Conservation (phyloP, 2,888 invertebrate genomes). For the Eurytoma californica region DNA sequence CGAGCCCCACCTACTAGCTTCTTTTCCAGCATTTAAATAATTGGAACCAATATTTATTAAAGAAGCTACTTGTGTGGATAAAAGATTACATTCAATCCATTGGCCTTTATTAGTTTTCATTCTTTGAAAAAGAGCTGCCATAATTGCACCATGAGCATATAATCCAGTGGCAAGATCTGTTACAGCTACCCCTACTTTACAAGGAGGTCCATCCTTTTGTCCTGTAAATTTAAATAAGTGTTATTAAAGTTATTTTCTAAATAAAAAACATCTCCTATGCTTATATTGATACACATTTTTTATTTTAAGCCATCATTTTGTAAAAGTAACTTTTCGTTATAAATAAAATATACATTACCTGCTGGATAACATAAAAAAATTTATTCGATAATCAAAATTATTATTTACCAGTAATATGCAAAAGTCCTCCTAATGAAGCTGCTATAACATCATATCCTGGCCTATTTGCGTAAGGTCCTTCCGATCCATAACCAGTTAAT, state of each 20-base stretch:
- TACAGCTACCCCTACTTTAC: slow-evolving; percentile 94
- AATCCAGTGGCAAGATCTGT: slow-evolving; percentile 95
- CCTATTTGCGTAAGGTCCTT: slow-evolving; percentile 89
- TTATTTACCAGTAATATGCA: slow-evolving; percentile 83
- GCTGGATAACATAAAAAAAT: too few relatives aligned
- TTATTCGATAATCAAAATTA: too few relatives aligned
- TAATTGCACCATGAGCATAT: slow-evolving; percentile 95
- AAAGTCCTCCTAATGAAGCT: slow-evolving; percentile 91
- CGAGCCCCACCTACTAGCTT: slow-evolving; percentile 91
- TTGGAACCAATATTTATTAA: slow-evolving; percentile 93
- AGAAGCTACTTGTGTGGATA: slow-evolving; percentile 93
- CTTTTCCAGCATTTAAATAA: slow-evolving; percentile 89
- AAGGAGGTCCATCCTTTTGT: slow-evolving; percentile 87
- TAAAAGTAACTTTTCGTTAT: too few relatives aligned
- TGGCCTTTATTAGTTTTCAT: slow-evolving; percentile 88
- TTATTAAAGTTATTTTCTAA: too few relatives aligned
- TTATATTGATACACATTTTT: too few relatives aligned
- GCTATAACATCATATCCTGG: slow-evolving; percentile 99
- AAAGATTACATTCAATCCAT: slow-evolving; percentile 94
- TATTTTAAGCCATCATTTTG: too few relatives aligned
- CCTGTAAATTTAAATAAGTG: slow-evolving; percentile 76
- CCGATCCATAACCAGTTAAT: slow-evolving; percentile 92
- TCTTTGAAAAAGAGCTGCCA: slow-evolving; percentile 90
- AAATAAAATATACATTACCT: too few relatives aligned
- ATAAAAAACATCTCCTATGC: too few relatives aligned